Evolutionary conservation across 2,797 vertebrate genomes (phyloP).

Genomic region (Pipistrellus nathusii): DNA sequence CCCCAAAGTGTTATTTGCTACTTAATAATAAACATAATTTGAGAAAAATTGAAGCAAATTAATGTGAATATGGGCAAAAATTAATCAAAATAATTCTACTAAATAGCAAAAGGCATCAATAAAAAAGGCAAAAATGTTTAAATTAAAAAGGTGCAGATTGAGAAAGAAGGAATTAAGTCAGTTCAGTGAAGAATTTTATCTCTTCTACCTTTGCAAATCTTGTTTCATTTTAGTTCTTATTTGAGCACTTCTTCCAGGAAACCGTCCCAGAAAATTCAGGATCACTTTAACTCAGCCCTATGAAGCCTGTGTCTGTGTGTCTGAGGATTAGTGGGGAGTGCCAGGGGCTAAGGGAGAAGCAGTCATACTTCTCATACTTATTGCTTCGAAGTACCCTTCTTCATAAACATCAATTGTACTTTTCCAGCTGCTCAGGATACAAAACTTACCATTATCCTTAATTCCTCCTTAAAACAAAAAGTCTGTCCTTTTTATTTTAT

Average conservation of each 20-base stretch:
- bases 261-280: neutral
- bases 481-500: too few relatives aligned
- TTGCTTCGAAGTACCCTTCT: neutral
- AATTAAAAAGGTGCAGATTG: neutral
- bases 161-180: neutral
- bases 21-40: slow-evolving; percentile 74
- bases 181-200: neutral
- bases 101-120: neutral
- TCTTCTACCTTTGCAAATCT: neutral
- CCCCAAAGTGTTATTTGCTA: slow-evolving; percentile 67
- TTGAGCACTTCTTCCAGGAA: neutral
- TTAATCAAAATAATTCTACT: slow-evolving; percentile 53
- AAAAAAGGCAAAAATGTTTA: neutral
- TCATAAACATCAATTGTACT: neutral
- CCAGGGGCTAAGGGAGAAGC: neutral
- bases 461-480: neutral
- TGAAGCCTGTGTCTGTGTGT: neutral
- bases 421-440: neutral
- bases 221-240: neutral
- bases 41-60: slow-evolving; percentile 68
- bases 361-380: neutral
- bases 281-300: neutral
- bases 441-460: neutral
- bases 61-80: slow-evolving; percentile 56
- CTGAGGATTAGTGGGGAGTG: neutral